Evolutionary conservation across 2,113 vertebrate species (phyloP), one percentile per base, ranked within the genome.

Genomic region (Cryptomyrus ogoouensis): DNA sequence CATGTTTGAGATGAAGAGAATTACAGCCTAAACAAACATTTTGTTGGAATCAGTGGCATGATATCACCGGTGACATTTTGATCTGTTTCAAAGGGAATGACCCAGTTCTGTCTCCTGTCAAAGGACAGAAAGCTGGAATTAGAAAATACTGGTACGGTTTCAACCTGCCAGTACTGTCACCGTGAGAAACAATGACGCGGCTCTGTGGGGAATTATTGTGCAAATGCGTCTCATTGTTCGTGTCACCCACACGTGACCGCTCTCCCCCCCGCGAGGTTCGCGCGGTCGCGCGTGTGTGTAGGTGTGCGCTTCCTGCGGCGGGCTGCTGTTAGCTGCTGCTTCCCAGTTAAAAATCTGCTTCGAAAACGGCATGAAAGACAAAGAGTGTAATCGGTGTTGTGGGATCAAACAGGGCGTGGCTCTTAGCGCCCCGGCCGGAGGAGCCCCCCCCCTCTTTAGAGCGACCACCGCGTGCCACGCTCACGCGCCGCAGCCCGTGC

Each of bases 181-280:
- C 46, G 31, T 31, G 85, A 87, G 85, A 87, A 87, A 87, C 49
- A 31, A 52, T 87, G 85, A 50, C 49, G 35, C 35, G 39, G 53
- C 56, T 88, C 87, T 88, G 87, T 62, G 24, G 62, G n/a, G 44
- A 49, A 19, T 13, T 62, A n/a, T 24, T 80, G 88, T 77, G 62
- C 70, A 31, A 88, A 58, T 70, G 58, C 8, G 10, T 50, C 44
- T 77, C 44, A 84, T 47, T 89, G 39, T 77, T 31, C 15, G 5
- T 89, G 88, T 62, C 58, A 77, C n/a, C 62, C 42, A 31, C 87
- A 62, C 66, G 42, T 89, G 88, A 74, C 52, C 42, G 35, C 39
- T 1, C 53, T 19, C 31, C 58, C 31, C 24, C 56, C 17, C 1
- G 31, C 15, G 62, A 12, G 24, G 46, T 70, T 70, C 6, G 24